phyloP scores from a whole-genome alignment of 1,140 invertebrate species.

The Tribolium castaneum region DNA sequence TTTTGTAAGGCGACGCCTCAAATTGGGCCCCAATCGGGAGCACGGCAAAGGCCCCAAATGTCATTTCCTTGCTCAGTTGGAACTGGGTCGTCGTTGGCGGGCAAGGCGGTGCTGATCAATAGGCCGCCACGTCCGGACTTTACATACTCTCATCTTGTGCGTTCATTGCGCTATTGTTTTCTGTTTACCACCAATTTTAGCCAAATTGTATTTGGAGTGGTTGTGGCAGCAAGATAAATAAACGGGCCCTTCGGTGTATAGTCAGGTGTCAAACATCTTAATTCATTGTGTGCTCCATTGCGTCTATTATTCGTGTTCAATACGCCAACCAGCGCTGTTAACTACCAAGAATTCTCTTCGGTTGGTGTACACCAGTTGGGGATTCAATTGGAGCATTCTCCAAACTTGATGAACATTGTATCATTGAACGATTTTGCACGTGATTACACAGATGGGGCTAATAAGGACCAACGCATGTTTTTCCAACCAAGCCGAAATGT shows the following conservation, averaged over 20 bases:
- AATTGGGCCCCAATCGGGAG: constrained; percentile 39
- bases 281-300: constrained; percentile 42
- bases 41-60: constrained; percentile 38
- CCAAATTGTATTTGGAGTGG: background rate
- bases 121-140: constrained; percentile 40
- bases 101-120: constrained; percentile 43
- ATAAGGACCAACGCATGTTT: background rate
- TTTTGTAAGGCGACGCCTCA: constrained; percentile 46
- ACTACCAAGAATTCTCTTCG: constrained; percentile 23
- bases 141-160: constrained; percentile 38
- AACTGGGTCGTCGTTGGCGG: constrained; percentile 44
- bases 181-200: background rate
- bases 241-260: constrained; percentile 22
- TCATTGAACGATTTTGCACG: constrained; percentile 12
- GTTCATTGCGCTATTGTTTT: constrained; percentile 6
- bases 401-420: constrained; percentile 21
- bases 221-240: constrained; percentile 10
- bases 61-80: constrained; percentile 35
- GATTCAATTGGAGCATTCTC: constrained; percentile 5
- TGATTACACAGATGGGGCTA: background rate
- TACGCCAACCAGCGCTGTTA: constrained; percentile 3
- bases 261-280: constrained; percentile 44
- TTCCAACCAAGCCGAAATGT: background rate
- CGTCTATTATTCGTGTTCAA: constrained; percentile 34
- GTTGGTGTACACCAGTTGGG: constrained; percentile 1